Evolutionary conservation across 2,797 vertebrate genomes (phyloP), one percentile per base, ranked within the genome.

Genomic region (Coendou prehensilis): DNA sequence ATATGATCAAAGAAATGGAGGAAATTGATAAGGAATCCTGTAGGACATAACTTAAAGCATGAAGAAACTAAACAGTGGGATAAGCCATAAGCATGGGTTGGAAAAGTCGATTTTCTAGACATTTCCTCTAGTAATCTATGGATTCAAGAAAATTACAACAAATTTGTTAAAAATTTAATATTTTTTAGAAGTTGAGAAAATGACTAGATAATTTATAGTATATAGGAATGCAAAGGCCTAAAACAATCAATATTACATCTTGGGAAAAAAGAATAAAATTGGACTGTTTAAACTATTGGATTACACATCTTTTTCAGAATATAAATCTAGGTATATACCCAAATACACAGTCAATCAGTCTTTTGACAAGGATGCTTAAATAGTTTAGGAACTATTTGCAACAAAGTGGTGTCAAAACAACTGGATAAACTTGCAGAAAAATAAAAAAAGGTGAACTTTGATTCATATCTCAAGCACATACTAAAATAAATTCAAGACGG

Each of bases 401-500:
- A 75, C 4, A 97, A 73, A 78, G 85, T 73, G 6, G 4, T 63
- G 9, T 91, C 22, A 97, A 69, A 75, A 87, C 15, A 94, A 52
- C 54, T 80, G 26, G 13, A 80, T 96, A 89, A 95, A 88, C 45
- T 61, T 87, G 14, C 22, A 81, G 20, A 33, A 5, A 57, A 22
- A 30, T 41, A 82, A 95, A 95, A 91, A 78, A 76, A 50, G 22
- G 41, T 71, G 14, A 75, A 50, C 11, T 17, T 76, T 82, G 64
- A 61, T n/a, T 87, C 37, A 9, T 41, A 92, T n/a, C 4, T 90
- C 64, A 94, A 75, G 6, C 37, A 84, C 45, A 78, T 8, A 56
- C 30, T 63, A 71, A 92, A 94, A 71, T 89, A 89, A 91, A 91
- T 86, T 86, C 50, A 91, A 95, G 78, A 22, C 73, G 41, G 23